Conservation (phyloP, 2,797 vertebrate genomes). For the Enteromius thamalakanensis region DNA sequence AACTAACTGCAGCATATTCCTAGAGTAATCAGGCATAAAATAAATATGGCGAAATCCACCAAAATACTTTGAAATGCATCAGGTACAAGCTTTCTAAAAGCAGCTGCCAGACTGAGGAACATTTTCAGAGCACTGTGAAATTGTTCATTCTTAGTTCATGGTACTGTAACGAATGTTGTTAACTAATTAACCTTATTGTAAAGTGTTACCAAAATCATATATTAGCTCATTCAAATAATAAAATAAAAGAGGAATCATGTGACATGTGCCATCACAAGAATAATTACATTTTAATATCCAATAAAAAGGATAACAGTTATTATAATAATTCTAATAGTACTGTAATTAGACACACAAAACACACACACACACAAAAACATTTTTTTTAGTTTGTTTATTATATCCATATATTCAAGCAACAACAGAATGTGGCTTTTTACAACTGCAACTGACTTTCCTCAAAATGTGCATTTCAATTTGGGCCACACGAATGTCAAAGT, state of each 20-base stretch:
- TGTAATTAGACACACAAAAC: background rate
- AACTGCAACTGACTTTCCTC: background rate
- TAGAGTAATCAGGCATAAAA: conserved; percentile 48
- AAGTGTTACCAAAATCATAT: background rate
- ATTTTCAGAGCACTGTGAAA: background rate
- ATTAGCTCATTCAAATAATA: background rate
- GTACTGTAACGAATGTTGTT: too few species aligned
- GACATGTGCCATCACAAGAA: background rate
- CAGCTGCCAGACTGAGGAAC: conserved; percentile 5
- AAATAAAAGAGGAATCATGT: background rate
- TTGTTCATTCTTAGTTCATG: too few species aligned
- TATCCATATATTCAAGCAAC: background rate
- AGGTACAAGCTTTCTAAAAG: conserved; percentile 49
- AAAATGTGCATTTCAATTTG: conserved; percentile 14
- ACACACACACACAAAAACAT: background rate
- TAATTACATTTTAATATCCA: background rate
- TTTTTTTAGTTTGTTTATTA: background rate
- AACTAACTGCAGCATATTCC: conserved; percentile 50
- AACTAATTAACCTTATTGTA: too few species aligned
- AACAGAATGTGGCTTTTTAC: background rate
- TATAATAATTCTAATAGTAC: background rate
- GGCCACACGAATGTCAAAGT: conserved; percentile 17
- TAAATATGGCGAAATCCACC: background rate
- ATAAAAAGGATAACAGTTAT: background rate
- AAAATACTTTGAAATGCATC: conserved; percentile 69